Evolutionary conservation across 1,140 invertebrate genomes (phyloP), one percentile per base, ranked within the genome.

Genomic region (Asobara japonica): DNA sequence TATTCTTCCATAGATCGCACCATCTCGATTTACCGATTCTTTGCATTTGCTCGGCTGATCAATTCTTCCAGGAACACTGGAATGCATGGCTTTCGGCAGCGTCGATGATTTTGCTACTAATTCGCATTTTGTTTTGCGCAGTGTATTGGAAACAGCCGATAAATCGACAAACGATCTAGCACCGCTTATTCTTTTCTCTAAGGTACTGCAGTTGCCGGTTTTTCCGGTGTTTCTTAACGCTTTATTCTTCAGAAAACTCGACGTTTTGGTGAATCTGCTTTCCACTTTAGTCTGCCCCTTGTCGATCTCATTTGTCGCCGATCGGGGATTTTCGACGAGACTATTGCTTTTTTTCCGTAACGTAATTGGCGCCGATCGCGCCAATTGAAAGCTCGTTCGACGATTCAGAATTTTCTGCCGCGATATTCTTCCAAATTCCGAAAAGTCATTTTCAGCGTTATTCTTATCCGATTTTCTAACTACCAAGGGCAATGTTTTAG

Each of bases 1-100:
- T n/a, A 87, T 87, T 18, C 76, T 80, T 0, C 85, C 86, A 36
- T 86, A 86, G 27, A 87, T 78, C 0, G 84, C 82, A 0, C 81
- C 82, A 16, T 87, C 84, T 27, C 81, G 78, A 3, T 75, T 82
- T 0, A 77, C 66, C 0, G 65, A 71, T 20, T 83, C 77, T 51
- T 73, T 79, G 10, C 69, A 72, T 0, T 75, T 71, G 13, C 75
- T 79, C 5, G 66, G 27, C 5, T 70, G 51, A 10, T 29, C 73
- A 33, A 29, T 0, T 48, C 0, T 13, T 75, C 65, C 22, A 73
- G 80, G 16, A 27, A 51, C n/a, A 25, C 75, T 72, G 1, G 77
- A 13, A 30, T 82, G 76, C 1, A 78, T 7, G 3, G 83, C 77
- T 73, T 86, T 87, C 0, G 85, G 85, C 30, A 87, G 68, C 10